Percentiles rank a stretch among this genome's conserved stretches.
Conservation (phyloP, 2,113 vertebrate species). For the Falco punctatus region DNA sequence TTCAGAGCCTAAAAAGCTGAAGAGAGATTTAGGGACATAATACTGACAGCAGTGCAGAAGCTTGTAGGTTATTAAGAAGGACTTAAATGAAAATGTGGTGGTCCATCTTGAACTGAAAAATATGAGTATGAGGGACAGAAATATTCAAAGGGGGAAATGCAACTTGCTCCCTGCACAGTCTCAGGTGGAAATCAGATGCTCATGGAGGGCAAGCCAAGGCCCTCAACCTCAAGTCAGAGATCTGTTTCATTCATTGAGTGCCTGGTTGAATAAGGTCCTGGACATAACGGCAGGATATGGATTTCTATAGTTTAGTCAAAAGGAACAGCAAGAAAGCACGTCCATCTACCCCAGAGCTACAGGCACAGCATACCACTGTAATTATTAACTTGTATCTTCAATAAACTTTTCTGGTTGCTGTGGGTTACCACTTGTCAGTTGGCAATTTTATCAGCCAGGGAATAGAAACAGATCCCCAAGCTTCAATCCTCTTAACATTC, state of each 20-base stretch:
- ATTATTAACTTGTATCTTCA: slow-evolving; percentile 22
- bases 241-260: neutral
- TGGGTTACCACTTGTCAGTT: neutral
- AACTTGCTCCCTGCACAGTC: neutral
- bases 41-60: neutral
- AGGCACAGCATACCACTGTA: neutral
- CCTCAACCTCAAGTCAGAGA: neutral
- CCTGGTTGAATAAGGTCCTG: neutral
- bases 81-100: neutral
- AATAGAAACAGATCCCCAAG: neutral
- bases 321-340: neutral
- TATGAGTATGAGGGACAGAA: neutral
- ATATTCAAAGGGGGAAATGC: neutral
- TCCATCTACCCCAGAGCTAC: neutral
- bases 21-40: neutral
- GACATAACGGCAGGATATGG: neutral
- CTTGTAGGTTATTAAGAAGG: neutral
- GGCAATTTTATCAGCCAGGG: neutral
- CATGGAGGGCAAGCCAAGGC: neutral
- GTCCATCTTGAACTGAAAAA: neutral
- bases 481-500: neutral
- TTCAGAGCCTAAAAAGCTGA: neutral
- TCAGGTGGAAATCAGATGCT: neutral
- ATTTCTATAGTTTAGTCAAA: neutral
- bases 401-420: neutral